phyloP scores from a whole-genome alignment of 2,113 vertebrate genomes.

The Oxyura jamaicensis region DNA sequence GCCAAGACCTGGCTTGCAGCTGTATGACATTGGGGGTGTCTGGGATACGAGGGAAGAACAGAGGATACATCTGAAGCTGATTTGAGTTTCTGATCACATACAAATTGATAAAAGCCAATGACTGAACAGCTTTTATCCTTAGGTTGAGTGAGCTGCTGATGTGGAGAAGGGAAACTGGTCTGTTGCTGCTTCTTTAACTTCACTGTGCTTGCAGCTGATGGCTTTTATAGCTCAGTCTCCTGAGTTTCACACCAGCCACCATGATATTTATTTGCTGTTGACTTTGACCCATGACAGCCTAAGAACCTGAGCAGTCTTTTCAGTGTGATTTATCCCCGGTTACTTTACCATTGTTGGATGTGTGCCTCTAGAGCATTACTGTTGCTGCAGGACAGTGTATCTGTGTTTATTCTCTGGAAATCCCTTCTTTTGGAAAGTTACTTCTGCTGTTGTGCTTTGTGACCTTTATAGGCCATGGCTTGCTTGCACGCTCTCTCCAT shows the following conservation, averaged over 20 bases:
- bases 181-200: neutral
- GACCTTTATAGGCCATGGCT: neutral
- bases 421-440: constrained; percentile 26
- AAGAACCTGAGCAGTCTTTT: neutral
- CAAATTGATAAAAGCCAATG: neutral
- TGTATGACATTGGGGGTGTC: accelerated
- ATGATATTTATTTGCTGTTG: neutral
- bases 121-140: neutral
- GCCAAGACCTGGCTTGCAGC: neutral
- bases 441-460: neutral
- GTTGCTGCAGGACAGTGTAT: neutral
- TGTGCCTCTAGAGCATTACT: accelerated
- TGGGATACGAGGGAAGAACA: neutral
- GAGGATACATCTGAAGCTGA: neutral
- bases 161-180: neutral
- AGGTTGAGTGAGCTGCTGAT: neutral
- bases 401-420: neutral
- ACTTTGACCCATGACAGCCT: accelerated
- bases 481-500: neutral
- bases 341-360: neutral
- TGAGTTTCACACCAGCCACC: neutral
- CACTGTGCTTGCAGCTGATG: neutral
- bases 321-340: accelerated
- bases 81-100: neutral
- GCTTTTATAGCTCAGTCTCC: neutral